Base-by-base conservation (phyloP, 2,888 invertebrate species). In the Drosophila paracracens region DNA sequence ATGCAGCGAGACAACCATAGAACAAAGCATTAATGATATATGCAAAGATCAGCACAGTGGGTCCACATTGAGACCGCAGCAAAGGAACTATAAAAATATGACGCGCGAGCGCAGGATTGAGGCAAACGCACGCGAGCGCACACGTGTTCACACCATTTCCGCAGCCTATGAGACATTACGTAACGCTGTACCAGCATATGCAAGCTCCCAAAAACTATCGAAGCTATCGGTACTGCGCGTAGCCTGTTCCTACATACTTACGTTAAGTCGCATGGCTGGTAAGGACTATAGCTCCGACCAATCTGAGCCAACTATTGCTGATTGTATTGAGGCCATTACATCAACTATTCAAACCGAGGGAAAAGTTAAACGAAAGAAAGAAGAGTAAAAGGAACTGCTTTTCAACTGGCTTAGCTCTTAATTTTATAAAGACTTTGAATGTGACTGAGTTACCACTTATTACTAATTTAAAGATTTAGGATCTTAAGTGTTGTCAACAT, bases 11-110 rank as follows among this genome's bases (percentile, higher is more conserved):
- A 13, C 31, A 8, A 16, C 46, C 13, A 10, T 62, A 4, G 59
- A 67, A 31, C 66, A 63, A 13, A 56, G 53, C 38, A 61, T 74
- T 21, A 65, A 71, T 54, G 57, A 73, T 11, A 33, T 48, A 0
- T 52, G 52, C 38, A 74, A 57, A 10, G 74, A 87, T 50, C 69
- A 69, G 38, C 58, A 59, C 7, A 63, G 5, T 53, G 46, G 36
- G 40, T 69, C 75, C 31, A 60, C 63, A 13, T 88, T 90, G 25
- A 92, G 94, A 64, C 94, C 95, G 63, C 96, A 97, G 76, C 97
- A 97, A 90, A 94, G 97, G 77, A 98, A 98, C 92, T 98, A 98
- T 93, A 98, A 98, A 92, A 98, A 98, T 92, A 98, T 98, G 98
- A 98, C 97, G 0, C 94, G 98, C 27, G 98, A 98, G 92, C 94